Conservation (phyloP, 2,113 vertebrate genomes). For the Spea multiplicata region DNA sequence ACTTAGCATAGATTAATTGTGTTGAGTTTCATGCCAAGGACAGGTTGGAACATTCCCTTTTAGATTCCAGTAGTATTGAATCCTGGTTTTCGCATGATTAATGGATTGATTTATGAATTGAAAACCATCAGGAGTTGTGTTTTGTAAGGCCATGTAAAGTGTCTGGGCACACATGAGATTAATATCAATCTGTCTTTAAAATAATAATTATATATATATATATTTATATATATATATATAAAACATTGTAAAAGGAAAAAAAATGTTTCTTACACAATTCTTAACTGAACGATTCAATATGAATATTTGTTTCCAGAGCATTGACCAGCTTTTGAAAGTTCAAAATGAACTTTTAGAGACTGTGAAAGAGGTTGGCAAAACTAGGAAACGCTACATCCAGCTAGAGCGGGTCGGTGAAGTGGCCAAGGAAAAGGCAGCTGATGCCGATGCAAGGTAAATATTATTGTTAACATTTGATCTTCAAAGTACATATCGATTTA, state of each 20-base stretch:
- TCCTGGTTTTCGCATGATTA: too few relatives aligned
- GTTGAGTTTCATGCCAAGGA: too few relatives aligned
- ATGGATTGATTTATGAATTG: too few relatives aligned
- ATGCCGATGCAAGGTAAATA: conserved; percentile 75
- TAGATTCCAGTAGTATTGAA: too few relatives aligned
- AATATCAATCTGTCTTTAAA: background rate
- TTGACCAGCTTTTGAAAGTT: conserved; percentile 73
- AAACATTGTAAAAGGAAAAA: background rate
- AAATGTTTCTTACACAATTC: background rate
- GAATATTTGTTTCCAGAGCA: conserved; percentile 59
- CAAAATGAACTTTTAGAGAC: conserved; percentile 81
- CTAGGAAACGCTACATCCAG: conserved; percentile 79
- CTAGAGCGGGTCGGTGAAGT: conserved; percentile 70
- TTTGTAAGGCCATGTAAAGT: background rate
- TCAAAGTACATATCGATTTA: too few relatives aligned
- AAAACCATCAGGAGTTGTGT: too few relatives aligned
- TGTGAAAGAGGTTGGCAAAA: conserved; percentile 76
- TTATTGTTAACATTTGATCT: too few relatives aligned
- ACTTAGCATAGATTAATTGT: too few relatives aligned
- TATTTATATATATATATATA: too few relatives aligned
- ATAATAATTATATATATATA: background rate
- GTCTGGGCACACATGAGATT: background rate
- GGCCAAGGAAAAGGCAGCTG: conserved; percentile 78
- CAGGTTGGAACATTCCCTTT: too few relatives aligned
- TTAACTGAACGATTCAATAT: background rate